phyloP scores from a whole-genome alignment of 2,113 vertebrate genomes.

The Lynx canadensis region DNA sequence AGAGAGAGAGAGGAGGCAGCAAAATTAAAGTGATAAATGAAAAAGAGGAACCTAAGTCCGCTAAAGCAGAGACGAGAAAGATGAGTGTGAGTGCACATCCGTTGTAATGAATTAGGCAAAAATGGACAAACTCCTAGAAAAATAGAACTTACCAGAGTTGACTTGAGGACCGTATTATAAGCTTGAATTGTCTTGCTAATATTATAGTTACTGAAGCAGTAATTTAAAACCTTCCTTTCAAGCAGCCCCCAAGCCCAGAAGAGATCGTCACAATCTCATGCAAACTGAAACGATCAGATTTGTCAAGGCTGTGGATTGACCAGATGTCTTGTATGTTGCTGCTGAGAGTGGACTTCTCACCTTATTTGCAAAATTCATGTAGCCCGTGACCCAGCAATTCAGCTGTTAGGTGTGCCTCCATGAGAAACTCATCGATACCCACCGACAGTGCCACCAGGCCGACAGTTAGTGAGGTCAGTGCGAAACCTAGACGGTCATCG shows the following conservation, averaged over 20 bases:
- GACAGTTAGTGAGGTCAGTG: not conserved
- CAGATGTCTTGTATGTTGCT: not conserved
- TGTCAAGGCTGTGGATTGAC: not conserved
- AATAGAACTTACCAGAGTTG: not conserved
- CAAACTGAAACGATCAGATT: not conserved
- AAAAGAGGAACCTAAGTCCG: not conserved
- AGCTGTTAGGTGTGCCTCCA: not conserved
- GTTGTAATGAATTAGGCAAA: not conserved
- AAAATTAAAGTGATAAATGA: not conserved
- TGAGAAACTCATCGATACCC: not conserved
- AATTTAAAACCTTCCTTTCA: not conserved
- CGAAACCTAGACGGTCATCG: not conserved
- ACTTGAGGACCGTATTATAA: not conserved
- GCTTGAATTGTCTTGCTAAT: not conserved
- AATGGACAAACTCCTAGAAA: not conserved
- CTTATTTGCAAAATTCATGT: not conserved
- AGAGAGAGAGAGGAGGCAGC: not conserved
- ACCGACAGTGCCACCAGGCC: not conserved
- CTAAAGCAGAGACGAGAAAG: not conserved
- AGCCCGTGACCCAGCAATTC: not conserved
- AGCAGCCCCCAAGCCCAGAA: not conserved
- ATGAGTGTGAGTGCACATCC: not conserved
- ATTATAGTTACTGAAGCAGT: not conserved
- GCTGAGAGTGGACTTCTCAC: not conserved
- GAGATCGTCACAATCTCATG: not conserved